A percentile compares a stretch with the other conserved stretches of the same genome.
Evolutionary conservation across 2,113 vertebrate species (phyloP).

Genomic region (Chloebia gouldiae): DNA sequence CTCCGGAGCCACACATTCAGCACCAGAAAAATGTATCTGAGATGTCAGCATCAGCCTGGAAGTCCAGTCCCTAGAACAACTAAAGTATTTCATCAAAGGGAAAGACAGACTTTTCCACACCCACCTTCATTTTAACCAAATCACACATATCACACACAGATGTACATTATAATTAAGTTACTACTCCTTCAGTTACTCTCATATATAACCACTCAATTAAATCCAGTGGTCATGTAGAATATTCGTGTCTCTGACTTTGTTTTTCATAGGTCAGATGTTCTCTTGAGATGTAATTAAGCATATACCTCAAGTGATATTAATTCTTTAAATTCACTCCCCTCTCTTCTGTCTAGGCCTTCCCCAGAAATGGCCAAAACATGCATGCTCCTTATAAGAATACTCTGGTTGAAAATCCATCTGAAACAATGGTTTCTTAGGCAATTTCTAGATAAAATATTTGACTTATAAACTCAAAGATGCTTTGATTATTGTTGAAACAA

Average conservation of each 20-base stretch:
- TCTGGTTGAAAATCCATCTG: neutral
- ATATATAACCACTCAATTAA: neutral
- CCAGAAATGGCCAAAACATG: neutral
- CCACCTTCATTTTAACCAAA: neutral
- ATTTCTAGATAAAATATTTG: neutral
- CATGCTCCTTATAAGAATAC: neutral
- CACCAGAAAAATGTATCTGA: neutral
- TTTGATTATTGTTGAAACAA: neutral
- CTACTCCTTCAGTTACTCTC: neutral
- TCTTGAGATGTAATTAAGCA: neutral
- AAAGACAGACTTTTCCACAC: neutral
- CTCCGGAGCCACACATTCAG: accelerated
- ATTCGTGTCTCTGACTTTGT: neutral
- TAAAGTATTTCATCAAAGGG: neutral
- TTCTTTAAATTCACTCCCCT: neutral
- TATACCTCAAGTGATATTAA: neutral
- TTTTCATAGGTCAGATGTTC: neutral
- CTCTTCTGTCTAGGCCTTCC: neutral
- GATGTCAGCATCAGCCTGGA: neutral
- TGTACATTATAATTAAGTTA: accelerated
- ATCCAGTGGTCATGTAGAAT: neutral
- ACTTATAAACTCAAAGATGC: neutral
- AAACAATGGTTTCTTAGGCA: neutral
- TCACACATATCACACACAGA: neutral
- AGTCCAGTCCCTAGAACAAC: neutral